Percentiles rank a stretch among this genome's conserved stretches.
Conservation (phyloP, 2,797 vertebrate genomes). For the Nothura maculosa region DNA sequence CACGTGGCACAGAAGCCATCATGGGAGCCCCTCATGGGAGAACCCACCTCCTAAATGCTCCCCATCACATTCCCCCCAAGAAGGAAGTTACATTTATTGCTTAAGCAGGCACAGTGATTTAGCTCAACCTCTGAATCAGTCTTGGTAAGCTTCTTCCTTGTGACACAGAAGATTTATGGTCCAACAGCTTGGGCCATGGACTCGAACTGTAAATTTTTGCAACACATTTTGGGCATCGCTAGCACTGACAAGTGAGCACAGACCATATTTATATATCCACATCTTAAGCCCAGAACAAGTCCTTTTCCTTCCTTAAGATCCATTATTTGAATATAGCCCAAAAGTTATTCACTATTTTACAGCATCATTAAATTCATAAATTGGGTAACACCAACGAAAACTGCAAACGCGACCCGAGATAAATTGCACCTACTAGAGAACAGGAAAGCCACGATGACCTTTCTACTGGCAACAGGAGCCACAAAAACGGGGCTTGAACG, state of each 20-base stretch:
- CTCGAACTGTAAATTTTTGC: not conserved
- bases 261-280: not conserved
- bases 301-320: not conserved
- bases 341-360: not conserved
- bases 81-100: not conserved
- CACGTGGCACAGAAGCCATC: not conserved
- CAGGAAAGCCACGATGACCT: not conserved
- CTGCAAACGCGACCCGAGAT: not conserved
- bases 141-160: not conserved
- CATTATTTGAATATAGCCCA: not conserved
- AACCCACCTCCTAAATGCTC: not conserved
- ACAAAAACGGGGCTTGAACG: not conserved
- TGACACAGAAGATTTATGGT: not conserved
- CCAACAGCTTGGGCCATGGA: not conserved
- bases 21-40: not conserved
- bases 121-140: too few species aligned
- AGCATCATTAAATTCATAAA: not conserved
- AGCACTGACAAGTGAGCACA: not conserved
- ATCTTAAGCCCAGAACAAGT: not conserved
- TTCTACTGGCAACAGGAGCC: not conserved
- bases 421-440: not conserved
- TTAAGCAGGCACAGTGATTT: not conserved
- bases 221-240: not conserved
- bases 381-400: not conserved
- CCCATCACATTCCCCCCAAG: not conserved